Percentiles rank a stretch among this genome's conserved stretches.
Conservation (phyloP, 2,113 vertebrate species). For the Indicator indicator region DNA sequence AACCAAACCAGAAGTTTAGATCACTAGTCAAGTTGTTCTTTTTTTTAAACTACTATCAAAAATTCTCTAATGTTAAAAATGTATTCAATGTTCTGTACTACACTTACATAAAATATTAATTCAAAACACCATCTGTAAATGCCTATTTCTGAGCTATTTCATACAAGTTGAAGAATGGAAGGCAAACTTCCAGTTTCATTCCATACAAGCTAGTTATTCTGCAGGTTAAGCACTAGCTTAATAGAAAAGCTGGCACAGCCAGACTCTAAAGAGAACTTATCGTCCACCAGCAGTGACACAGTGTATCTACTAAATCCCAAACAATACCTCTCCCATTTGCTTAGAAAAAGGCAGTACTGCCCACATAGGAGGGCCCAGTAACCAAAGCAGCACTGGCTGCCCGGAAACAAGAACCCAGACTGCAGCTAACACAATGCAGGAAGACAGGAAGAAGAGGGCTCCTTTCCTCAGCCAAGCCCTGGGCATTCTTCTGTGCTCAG, state of each 20-base stretch:
- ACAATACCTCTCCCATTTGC: neutral
- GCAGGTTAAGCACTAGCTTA: neutral
- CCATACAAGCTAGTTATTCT: neutral
- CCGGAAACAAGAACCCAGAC: neutral
- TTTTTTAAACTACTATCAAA: neutral
- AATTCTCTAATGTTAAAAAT: neutral
- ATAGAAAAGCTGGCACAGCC: neutral
- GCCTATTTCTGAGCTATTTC: neutral
- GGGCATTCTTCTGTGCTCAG: neutral
- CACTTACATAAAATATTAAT: neutral
- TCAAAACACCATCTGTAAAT: neutral
- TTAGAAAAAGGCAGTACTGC: neutral
- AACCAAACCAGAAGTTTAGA: neutral
- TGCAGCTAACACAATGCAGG: neutral
- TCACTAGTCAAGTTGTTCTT: neutral
- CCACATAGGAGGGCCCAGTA: accelerated
- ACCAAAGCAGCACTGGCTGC: neutral
- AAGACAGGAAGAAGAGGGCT: neutral
- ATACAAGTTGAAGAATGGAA: neutral
- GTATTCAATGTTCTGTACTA: neutral
- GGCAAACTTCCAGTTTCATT: neutral
- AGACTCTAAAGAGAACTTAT: neutral
- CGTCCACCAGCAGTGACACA: neutral
- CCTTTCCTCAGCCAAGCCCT: neutral
- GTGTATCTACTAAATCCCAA: neutral